Percentiles rank a stretch among this genome's conserved stretches.
phyloP scores from a whole-genome alignment of 1,140 invertebrate genomes.

The Oncopeltus fasciatus region DNA sequence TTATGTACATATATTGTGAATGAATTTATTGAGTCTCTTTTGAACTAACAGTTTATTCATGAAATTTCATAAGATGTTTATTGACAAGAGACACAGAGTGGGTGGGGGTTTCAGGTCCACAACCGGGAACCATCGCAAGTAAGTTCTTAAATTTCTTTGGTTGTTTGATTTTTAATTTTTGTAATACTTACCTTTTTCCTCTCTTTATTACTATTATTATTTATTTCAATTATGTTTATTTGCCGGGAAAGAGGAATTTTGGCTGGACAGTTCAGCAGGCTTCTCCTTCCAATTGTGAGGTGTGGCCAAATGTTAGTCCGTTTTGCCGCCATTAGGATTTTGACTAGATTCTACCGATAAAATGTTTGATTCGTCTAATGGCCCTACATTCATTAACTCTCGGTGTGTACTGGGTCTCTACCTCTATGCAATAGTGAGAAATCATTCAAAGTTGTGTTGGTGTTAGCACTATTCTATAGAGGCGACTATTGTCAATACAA shows the following conservation, averaged over 20 bases:
- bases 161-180: conserved; percentile 9
- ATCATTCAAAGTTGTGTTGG: too few relatives aligned
- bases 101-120: not conserved
- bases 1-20: too few relatives aligned
- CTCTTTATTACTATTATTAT: conserved; percentile 1
- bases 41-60: conserved; percentile 12
- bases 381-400: too few relatives aligned
- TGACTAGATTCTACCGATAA: too few relatives aligned
- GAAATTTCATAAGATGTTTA: conserved; percentile 23
- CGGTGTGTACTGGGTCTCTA: too few relatives aligned
- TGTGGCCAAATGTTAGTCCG: too few relatives aligned
- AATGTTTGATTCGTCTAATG: too few relatives aligned
- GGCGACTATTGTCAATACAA: too few relatives aligned
- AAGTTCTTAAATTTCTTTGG: conserved; percentile 11
- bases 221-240: not conserved
- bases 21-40: not conserved
- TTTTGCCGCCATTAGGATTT: too few relatives aligned
- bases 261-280: not conserved
- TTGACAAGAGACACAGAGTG: not conserved
- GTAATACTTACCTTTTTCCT: not conserved
- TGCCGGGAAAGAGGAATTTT: not conserved
- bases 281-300: too few relatives aligned
- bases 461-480: too few relatives aligned
- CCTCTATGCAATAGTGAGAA: too few relatives aligned
- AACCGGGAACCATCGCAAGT: not conserved